A percentile compares a stretch with the other conserved stretches of the same genome.
These are phyloP conservation scores for Platysternon megacephalum DNA, from an alignment of 2,113 vertebrate genomes.

Conservation along the genomic window DNA sequence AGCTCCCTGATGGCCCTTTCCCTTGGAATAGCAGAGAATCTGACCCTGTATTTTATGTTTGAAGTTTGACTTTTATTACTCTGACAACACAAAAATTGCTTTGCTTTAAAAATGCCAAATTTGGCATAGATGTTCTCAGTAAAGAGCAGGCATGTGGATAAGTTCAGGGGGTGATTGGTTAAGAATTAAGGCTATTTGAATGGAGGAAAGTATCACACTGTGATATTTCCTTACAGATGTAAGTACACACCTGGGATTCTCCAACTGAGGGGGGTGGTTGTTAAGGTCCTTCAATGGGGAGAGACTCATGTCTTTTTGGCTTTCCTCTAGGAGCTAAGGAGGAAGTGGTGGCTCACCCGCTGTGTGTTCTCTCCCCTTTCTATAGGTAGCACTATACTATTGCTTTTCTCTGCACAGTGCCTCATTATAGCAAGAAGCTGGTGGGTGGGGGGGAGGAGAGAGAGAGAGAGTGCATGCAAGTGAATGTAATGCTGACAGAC, in stretches of 20 bases:
- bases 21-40: background rate
- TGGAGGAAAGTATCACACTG: background rate
- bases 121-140: background rate
- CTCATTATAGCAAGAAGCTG: background rate
- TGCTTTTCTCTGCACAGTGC: background rate
- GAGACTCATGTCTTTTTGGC: background rate
- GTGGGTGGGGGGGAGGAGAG: background rate
- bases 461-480: background rate
- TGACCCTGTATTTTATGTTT: background rate
- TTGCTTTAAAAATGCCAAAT: background rate
- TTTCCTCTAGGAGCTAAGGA: background rate
- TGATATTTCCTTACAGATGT: background rate
- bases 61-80: background rate
- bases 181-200: background rate
- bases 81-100: background rate
- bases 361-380: accelerated
- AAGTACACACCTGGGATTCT: background rate
- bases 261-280: background rate
- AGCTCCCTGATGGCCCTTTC: accelerated
- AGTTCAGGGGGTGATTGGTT: background rate
- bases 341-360: background rate
- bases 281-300: no score
- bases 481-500: no score
- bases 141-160: background rate
- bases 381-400: no score